Evolutionary conservation across 2,113 vertebrate genomes (phyloP), one percentile per base, ranked within the genome.

Genomic region (Synchiropus splendidus): DNA sequence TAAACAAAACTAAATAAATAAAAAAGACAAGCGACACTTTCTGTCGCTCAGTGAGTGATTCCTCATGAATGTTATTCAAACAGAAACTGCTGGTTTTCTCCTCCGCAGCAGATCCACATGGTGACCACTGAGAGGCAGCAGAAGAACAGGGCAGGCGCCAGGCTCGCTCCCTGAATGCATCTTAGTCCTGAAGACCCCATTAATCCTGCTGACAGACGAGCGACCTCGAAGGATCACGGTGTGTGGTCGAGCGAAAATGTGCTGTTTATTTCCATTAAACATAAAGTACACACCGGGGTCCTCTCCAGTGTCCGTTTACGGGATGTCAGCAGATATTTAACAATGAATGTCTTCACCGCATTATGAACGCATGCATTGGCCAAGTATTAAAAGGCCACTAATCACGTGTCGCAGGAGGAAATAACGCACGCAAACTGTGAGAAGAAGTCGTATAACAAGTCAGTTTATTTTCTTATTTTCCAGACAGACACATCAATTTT

Each of bases 401-500:
- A 27, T 27, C 21, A 27, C 21, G 21, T 1, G 34, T 38, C 21
- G 31, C 6, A 37, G 21, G 21, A 59, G 21, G 6, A 51, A 46
- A 53, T 59, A 70, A 68, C 27, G 54, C 58, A 34, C 68, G 14
- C 10, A 50, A 67, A n/a, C n/a, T n/a, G 56, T 58, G 67, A 55
- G 68, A 77, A 71, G 64, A 66, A 74, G 67, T 76, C 53, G 83
- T 82, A 81, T 79, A 80, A 81, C 82, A 87, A 87, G 91, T 93
- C 89, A 90, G 90, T 92, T 94, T 90, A 90, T 89, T 92, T 91
- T 89, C 89, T 92, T 84, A 83, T 86, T 88, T 89, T 89, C 82
- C 89, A 92, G 91, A 96, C 91, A 94, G 90, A 97, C 92, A 96
- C 91, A 92, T 91, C 90, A 91, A 96, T 91, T 94, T 27, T 27